phyloP scores from a whole-genome alignment of 1,140 invertebrate genomes.

The Gonatopus flavifemur region DNA sequence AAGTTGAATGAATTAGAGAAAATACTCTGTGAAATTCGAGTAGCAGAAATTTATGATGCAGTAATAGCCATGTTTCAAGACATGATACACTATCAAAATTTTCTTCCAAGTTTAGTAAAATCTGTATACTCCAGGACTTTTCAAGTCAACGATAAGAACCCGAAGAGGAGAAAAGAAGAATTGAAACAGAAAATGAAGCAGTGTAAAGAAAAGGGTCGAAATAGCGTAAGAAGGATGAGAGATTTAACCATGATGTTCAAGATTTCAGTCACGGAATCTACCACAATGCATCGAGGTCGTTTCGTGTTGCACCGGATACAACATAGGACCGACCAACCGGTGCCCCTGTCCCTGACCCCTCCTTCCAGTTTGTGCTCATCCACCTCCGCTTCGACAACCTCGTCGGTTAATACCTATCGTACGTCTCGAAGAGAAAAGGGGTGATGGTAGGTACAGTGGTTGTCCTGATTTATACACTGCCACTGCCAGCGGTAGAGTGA shows the following conservation, averaged over 20 bases:
- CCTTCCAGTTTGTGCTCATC: slow-evolving; percentile 1
- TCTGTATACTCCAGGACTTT: too few species aligned
- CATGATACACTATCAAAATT: too few species aligned
- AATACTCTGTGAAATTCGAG: too few species aligned
- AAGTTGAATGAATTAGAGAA: too few species aligned
- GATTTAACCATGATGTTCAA: slow-evolving; percentile 22
- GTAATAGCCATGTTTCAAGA: too few species aligned
- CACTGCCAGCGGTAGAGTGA: slow-evolving; percentile 43
- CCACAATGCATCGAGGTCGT: slow-evolving; percentile 53
- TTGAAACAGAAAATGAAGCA: slow-evolving; percentile 6
- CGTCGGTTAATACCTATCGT: slow-evolving; percentile 4
- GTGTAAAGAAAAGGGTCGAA: slow-evolving; percentile 13
- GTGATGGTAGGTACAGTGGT: slow-evolving; percentile 46
- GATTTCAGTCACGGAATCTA: slow-evolving; percentile 54
- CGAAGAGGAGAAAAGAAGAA: slow-evolving; percentile 5
- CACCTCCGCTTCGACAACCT: background rate
- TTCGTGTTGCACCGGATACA: slow-evolving; percentile 48
- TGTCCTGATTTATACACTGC: slow-evolving; percentile 56
- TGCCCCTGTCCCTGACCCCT: slow-evolving; percentile 29
- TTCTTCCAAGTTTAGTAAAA: too few species aligned
- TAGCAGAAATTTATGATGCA: too few species aligned
- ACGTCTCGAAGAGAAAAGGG: too few species aligned
- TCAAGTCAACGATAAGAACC: too few species aligned
- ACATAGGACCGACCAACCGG: slow-evolving; percentile 32
- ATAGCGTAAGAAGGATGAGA: slow-evolving; percentile 1